Base-by-base conservation (phyloP, 2,113 vertebrate genomes). In the Megalops atlanticus region DNA sequence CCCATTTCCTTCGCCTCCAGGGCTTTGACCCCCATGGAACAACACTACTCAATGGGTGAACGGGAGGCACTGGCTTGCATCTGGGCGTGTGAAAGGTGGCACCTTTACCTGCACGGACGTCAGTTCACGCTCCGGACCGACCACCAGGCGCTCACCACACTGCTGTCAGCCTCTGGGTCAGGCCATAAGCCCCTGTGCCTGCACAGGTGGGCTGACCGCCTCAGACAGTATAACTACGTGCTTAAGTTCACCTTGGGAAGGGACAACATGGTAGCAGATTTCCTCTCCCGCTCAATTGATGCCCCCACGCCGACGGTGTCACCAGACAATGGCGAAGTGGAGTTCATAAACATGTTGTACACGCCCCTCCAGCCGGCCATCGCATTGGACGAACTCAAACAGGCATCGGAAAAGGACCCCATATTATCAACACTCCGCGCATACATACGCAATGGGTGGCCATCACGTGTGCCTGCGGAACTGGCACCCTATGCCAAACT, bases 81-180 rank as follows among this genome's bases (percentile, higher is more conserved):
- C 75, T 77, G 75, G 75, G 75, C 75, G 7, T 77, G 41, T 77
- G 70, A 72, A 16, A 35, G 27, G 31, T 72, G 70, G 35, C 70
- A 72, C 35, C 12, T 72, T 10, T 72, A 72, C 33, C 36, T 72
- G 70, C 38, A 72, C 16, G 70, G 70, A 2, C 70, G 8, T 7
- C 4, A 12, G 33, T 38, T 72, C 14, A 72, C 35, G 14, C 70
- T 72, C 27, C 38, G 36, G 35, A 73, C 71, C 15, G 71, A 73
- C 8, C 71, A 24, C 71, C 71, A 40, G 71, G 12, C 71, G 0
- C 71, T 73, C 6, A 73, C 71, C 3, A 24, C 36, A 4, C 36
- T 73, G 71, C 33, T 73, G 6, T 7, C 36, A 6, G 21, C 71
- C 15, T 73, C 71, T 14, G 71, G 71, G 1, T 21, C 18, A 15